A percentile compares a stretch with the other conserved stretches of the same genome.
phyloP scores from a whole-genome alignment of 2,888 invertebrate genomes.

The Chloroclystis v-ata region DNA sequence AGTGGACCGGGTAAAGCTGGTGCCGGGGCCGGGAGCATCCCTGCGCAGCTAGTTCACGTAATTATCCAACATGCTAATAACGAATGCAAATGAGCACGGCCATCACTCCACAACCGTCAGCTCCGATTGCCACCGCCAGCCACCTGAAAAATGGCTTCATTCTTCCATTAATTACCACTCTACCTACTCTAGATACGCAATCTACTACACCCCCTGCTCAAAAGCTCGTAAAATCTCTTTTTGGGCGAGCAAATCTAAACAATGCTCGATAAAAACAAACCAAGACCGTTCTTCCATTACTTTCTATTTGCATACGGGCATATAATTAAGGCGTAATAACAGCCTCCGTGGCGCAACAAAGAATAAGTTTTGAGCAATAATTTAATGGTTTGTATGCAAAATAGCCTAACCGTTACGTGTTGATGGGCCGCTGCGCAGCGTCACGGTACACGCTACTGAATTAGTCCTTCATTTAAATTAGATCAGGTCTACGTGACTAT shows the following conservation, averaged over 20 bases:
- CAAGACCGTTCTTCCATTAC: constrained; percentile 67
- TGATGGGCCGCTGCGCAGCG: constrained; percentile 72
- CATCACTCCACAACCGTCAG: constrained; percentile 32
- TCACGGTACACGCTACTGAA: constrained; percentile 72
- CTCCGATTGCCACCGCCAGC: constrained; percentile 30
- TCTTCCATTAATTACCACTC: constrained; percentile 33
- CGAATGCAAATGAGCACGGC: constrained; percentile 63
- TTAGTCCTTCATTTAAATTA: constrained; percentile 76
- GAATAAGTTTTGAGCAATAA: constrained; percentile 78
- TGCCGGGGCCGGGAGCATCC: constrained; percentile 32
- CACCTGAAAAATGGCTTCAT: constrained; percentile 64
- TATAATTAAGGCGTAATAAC: constrained; percentile 76
- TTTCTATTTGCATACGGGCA: constrained; percentile 73
- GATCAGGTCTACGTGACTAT: constrained; percentile 64
- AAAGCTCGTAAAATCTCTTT: constrained; percentile 42
- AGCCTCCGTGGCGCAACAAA: constrained; percentile 74
- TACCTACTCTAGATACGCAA: constrained; percentile 16
- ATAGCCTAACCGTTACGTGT: constrained; percentile 74
- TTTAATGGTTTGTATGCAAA: constrained; percentile 78
- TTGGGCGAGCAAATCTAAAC: constrained; percentile 34
- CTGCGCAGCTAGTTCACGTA: constrained; percentile 54
- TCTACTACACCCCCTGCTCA: constrained; percentile 31
- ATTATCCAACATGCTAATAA: constrained; percentile 71
- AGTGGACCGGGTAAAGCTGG: constrained; percentile 26
- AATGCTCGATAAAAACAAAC: constrained; percentile 62